A percentile compares a stretch with the other conserved stretches of the same genome.
These are phyloP conservation scores for Sphinx pinastri DNA, from an alignment of 2,888 invertebrate genomes.

Conservation along the genomic window DNA sequence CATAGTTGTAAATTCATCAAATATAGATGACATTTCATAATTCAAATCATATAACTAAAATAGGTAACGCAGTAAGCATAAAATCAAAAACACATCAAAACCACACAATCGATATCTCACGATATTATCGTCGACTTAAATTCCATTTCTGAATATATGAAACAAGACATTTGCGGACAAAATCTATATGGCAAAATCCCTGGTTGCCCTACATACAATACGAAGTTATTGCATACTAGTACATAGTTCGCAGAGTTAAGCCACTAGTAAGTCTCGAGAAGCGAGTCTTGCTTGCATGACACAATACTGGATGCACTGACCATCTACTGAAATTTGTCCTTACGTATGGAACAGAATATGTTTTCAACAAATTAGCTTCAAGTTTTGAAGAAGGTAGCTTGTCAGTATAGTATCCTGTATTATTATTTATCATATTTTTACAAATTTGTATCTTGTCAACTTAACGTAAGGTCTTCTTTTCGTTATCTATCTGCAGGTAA, in stretches of 20 bases:
- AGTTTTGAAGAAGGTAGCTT: conserved; percentile 8
- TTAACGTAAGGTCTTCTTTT: too few species aligned
- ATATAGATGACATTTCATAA: too few species aligned
- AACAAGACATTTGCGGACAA: neutral
- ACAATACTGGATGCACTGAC: conserved; percentile 3
- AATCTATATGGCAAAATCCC: neutral
- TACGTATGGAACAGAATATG: neutral
- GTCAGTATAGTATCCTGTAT: neutral
- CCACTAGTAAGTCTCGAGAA: neutral
- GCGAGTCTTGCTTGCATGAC: neutral
- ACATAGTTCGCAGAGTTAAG: conserved; percentile 17
- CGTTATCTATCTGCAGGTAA: too few species aligned
- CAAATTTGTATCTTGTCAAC: neutral
- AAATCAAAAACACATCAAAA: too few species aligned
- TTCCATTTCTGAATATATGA: neutral
- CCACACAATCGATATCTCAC: too few species aligned
- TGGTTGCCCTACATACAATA: conserved; percentile 15
- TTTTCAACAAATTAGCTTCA: conserved; percentile 8
- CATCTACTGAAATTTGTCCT: conserved; percentile 6
- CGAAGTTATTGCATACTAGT: conserved; percentile 11
- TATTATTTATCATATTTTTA: neutral
- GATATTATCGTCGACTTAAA: too few species aligned
- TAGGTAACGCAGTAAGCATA: too few species aligned
- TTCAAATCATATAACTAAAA: too few species aligned
- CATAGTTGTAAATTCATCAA: too few species aligned